phyloP scores from a whole-genome alignment of 2,888 invertebrate genomes.

The Aporophyla lueneburgensis region DNA sequence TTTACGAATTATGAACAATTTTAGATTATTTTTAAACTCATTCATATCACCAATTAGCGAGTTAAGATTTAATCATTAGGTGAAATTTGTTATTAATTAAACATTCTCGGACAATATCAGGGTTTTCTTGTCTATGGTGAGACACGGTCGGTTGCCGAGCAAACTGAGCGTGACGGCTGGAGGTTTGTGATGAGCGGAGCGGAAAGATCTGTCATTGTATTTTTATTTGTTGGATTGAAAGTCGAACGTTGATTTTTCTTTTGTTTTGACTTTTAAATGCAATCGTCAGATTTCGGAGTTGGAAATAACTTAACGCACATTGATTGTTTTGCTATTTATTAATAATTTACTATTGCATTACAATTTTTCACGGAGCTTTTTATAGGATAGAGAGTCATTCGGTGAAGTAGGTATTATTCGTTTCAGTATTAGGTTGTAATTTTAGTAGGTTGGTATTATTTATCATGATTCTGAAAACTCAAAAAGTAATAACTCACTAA shows the following conservation, averaged over 20 bases:
- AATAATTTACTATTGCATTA: not conserved
- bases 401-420: too few relatives aligned
- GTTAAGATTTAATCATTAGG: slow-evolving; percentile 59
- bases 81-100: slow-evolving; percentile 66
- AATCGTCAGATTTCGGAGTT: not conserved
- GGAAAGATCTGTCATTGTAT: slow-evolving; percentile 41
- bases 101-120: slow-evolving; percentile 54
- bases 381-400: not conserved
- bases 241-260: slow-evolving; percentile 10
- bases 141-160: slow-evolving; percentile 63
- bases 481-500: not conserved
- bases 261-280: slow-evolving; percentile 32
- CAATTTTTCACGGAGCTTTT: not conserved
- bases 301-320: not conserved
- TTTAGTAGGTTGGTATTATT: not conserved
- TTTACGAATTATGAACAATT: slow-evolving; percentile 25
- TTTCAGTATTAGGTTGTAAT: too few relatives aligned
- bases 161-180: slow-evolving; percentile 67
- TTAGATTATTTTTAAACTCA: slow-evolving; percentile 40
- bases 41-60: slow-evolving; percentile 34
- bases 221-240: slow-evolving; percentile 19
- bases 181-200: slow-evolving; percentile 57
- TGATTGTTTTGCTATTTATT: not conserved
- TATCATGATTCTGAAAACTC: not conserved
- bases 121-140: slow-evolving; percentile 52